Percentiles rank a stretch among this genome's conserved stretches.
Conservation (phyloP, 2,113 vertebrate genomes). For the Peromyscus polionotus region DNA sequence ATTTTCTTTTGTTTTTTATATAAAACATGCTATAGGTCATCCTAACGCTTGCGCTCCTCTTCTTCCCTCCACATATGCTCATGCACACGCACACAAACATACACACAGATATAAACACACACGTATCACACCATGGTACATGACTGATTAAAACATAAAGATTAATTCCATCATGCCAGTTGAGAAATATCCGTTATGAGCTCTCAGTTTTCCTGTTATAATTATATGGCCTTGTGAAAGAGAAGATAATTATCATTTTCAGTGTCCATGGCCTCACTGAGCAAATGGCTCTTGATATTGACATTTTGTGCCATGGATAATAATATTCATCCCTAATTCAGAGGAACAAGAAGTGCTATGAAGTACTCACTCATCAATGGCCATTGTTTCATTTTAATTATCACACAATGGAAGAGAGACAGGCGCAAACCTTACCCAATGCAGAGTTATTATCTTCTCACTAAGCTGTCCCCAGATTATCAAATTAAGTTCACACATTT, state of each 20-base stretch:
- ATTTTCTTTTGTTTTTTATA: constrained; percentile 25
- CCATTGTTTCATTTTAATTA: constrained; percentile 78
- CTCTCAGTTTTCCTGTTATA: constrained; percentile 69
- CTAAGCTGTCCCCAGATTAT: constrained; percentile 26
- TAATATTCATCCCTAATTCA: constrained; percentile 67
- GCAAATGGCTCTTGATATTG: constrained; percentile 70
- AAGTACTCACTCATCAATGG: constrained; percentile 61
- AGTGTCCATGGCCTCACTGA: constrained; percentile 65
- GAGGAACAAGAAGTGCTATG: constrained; percentile 72
- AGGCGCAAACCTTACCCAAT: constrained; percentile 14
- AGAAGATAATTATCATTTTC: constrained; percentile 75
- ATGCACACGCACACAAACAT: neutral
- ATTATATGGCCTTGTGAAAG: constrained; percentile 64
- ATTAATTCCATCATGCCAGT: constrained; percentile 59
- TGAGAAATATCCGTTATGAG: constrained; percentile 56
- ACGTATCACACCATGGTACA: neutral
- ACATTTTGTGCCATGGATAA: constrained; percentile 79
- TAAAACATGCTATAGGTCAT: constrained; percentile 13
- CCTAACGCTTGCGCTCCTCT: neutral
- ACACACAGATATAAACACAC: neutral
- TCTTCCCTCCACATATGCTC: neutral
- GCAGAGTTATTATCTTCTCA: constrained; percentile 59
- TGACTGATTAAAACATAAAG: constrained; percentile 27
- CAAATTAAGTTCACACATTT: constrained; percentile 67
- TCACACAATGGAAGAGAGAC: constrained; percentile 57